Base-by-base conservation (phyloP, 2,797 vertebrate species). In the Tarsius wallacei region DNA sequence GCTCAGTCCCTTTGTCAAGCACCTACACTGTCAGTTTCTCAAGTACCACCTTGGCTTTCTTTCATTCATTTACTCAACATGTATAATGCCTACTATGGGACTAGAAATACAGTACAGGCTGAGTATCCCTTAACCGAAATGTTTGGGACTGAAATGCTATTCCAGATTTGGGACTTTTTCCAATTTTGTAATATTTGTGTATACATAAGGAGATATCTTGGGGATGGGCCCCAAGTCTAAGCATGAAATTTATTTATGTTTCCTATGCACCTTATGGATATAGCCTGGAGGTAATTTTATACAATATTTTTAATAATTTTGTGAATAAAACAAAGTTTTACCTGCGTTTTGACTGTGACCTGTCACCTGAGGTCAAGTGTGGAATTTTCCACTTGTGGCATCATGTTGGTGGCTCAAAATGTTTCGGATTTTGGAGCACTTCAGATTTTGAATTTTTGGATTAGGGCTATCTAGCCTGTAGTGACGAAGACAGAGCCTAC, bases 11-110 rank as follows among this genome's bases (percentile, higher is more conserved):
- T 74, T 49, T 70, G 17, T 51, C n/a, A 53, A 55, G n/a, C 8
- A 51, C 42, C 28, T 57, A 9, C 49, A 11, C 22, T 92, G 28
- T 61, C 36, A 70, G 5, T 91, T 91, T 85, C 31, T 73, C 66
- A 53, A 73, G 57, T 15, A 73, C 22, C 19, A 59, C n/a, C 74
- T 14, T 61, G 31, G 59, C 16, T 77, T 87, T 13, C n/a, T 51
- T 74, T 92, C 66, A 74, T 80, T 63, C n/a, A 73, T 57, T 95
- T n/a, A 33, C 16, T 85, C 42, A 78, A 42, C 57, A 53, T n/a
- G 21, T 64, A 85, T 76, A 49, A 28, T 24, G 47, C 51, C 81
- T 53, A 66, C 15, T 3, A 8, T 17, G 59, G 33, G 14, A 55
- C 61, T 63, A 3, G 36, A 87, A 81, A 84, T 31, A 92, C 55